Base-by-base conservation (phyloP, 2,797 vertebrate genomes). In the Lagorchestes hirsutus region DNA sequence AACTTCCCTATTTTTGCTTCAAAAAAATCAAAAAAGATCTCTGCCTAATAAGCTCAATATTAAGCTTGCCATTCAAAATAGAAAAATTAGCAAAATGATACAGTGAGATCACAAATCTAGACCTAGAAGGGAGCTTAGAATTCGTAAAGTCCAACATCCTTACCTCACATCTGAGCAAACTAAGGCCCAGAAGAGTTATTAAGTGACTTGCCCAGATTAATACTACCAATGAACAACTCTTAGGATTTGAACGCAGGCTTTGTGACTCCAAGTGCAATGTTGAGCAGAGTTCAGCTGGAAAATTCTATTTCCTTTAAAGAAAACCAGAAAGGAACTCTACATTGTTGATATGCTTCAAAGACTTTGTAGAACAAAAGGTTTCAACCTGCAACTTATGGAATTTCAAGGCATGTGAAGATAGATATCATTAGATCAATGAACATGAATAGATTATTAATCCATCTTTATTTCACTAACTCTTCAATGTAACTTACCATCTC, bases 1-100 rank as follows among this genome's bases (percentile, higher is more conserved):
- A 96, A 96, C 90, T 95, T 95, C 90, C 91, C 93, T 93, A 34
- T 96, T 96, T 57, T 90, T 96, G 90, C 58, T 50, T 54, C 92
- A 95, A 95, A 87, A 96, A 97, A 96, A 14, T 52, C 52, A 52
- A 52, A 93, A 40, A 27, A 24, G 1, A 97, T 94, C 96, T 55
- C 57, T 96, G 58, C 56, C 93, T 90, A 95, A 67, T 97, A 59
- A 87, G 93, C 40, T 93, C 93, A 93, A 40, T 74, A 46, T 46
- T 40, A n/a, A 46, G 2, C 8, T 96, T 96, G 62, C 46, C 92
- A 55, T 40, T 90, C 1, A 94, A 92, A 97, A 95, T 95, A 22
- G 50, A 57, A 97, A 96, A 95, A 94, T 91, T 93, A 96, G 67
- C 58, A 31, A 46, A 93, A 95, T 24, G 54, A 96, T 93, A 93